Evolutionary conservation across 2,888 invertebrate species (phyloP), one percentile per base, ranked within the genome.

Genomic region (Troilus luridus): DNA sequence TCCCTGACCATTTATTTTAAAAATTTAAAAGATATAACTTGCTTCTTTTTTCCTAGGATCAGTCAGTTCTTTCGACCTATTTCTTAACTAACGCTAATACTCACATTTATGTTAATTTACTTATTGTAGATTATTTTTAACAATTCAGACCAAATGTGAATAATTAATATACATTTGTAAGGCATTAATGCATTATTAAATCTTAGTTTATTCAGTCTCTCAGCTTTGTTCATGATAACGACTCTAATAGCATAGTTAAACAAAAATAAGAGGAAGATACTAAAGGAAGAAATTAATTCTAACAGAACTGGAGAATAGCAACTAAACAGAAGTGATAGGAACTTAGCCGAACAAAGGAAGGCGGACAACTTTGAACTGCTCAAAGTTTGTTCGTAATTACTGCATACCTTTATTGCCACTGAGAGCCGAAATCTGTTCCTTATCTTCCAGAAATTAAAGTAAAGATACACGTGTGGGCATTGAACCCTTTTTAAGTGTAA

Each of bases 381-480:
- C 72, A 77, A 77, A 77, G 72, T 77, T 77, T 77, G 72, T 77
- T 77, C 72, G 72, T 77, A 77, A 77, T 77, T 77, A 77, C 72
- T 77, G 72, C 72, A 77, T 77, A 77, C 72, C 72, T 77, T 77
- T 77, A 77, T 77, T 77, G 72, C 72, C 11, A 27, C 72, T 77
- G 27, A 77, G 72, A 41, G 72, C 72, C 17, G 72, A 77, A 77
- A 77, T 77, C 72, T 77, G 72, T 77, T 77, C 72, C 72, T 77
- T 77, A 77, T 77, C 72, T 77, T 41, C 72, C 27, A 17, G 72
- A 17, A 77, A 77, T 77, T 77, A 27, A 41, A 77, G 72, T 77
- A 77, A 77, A 41, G 17, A 8, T 41, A 17, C 72, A 41, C 17
- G 72, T 27, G 72, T 77, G 17, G 41, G 19, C 27, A 12, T 72